Conservation (phyloP, 2,113 vertebrate genomes). For the rat (Rattus norvegicus) region DNA sequence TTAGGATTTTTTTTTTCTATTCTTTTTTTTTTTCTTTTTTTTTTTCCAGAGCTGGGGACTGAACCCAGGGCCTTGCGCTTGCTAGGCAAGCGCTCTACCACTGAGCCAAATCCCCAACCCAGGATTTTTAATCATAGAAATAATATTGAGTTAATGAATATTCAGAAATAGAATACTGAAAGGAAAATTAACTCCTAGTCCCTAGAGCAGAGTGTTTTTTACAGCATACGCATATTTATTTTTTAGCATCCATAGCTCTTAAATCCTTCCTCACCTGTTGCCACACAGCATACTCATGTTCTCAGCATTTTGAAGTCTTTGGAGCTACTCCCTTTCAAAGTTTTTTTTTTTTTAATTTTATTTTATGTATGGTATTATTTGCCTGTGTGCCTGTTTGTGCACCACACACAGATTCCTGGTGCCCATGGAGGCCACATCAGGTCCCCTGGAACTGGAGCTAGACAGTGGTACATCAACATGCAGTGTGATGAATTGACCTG, state of each 20-base stretch:
- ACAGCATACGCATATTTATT: neutral
- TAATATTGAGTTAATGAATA: neutral
- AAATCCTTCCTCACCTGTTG: neutral
- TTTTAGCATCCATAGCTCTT: neutral
- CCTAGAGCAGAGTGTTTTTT: neutral
- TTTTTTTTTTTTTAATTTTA: neutral
- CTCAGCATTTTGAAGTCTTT: neutral
- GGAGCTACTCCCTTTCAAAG: neutral
- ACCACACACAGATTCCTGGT: neutral
- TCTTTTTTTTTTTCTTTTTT: too few relatives aligned
- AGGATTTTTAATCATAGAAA: neutral
- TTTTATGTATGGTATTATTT: neutral
- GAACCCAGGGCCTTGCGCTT: too few relatives aligned
- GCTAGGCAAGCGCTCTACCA: too few relatives aligned
- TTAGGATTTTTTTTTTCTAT: neutral
- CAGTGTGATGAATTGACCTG: neutral
- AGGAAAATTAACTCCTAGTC: neutral
- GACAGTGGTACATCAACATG: neutral
- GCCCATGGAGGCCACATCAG: neutral
- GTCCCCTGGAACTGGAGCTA: neutral
- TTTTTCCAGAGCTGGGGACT: too few relatives aligned
- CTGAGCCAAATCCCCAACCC: too few relatives aligned
- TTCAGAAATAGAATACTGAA: neutral
- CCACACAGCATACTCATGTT: neutral
- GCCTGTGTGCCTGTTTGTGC: neutral